Percentiles rank a stretch among this genome's conserved stretches.
phyloP scores from a whole-genome alignment of 2,888 invertebrate genomes.

The Linnaemya vulpina region DNA sequence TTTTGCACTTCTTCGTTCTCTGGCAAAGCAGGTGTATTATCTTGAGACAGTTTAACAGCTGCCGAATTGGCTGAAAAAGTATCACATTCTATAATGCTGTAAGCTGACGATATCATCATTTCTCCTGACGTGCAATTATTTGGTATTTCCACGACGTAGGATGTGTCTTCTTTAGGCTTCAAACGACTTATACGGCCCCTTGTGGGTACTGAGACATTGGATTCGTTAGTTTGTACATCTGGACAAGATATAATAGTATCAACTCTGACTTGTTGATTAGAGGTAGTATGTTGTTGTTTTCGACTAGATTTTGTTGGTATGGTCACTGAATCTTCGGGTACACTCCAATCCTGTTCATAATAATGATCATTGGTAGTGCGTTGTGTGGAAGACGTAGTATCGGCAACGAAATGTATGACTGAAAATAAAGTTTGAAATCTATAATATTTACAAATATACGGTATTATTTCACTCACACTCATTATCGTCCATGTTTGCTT shows the following conservation, averaged over 20 bases:
- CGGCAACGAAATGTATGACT: constrained; percentile 67
- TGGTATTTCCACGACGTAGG: constrained; percentile 76
- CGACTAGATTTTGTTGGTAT: constrained; percentile 73
- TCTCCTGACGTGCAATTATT: constrained; percentile 45
- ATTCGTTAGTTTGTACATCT: constrained; percentile 26
- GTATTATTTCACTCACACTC: constrained; percentile 74
- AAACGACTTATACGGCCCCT: constrained; percentile 79
- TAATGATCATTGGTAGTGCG: constrained; percentile 78
- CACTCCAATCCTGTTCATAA: constrained; percentile 80
- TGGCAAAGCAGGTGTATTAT: constrained; percentile 48
- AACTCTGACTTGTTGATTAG: constrained; percentile 42
- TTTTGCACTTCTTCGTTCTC: constrained; percentile 24
- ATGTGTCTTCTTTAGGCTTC: constrained; percentile 79
- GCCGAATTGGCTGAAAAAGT: constrained; percentile 63
- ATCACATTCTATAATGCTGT: constrained; percentile 65
- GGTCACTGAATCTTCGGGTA: constrained; percentile 69
- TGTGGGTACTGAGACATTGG: constrained; percentile 57
- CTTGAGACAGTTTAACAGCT: constrained; percentile 62
- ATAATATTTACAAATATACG: not conserved
- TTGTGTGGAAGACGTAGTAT: constrained; percentile 60
- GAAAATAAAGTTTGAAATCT: not conserved
- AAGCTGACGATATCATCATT: constrained; percentile 60
- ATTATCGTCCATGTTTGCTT: constrained; percentile 82
- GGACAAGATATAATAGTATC: constrained; percentile 32
- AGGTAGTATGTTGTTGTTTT: constrained; percentile 67